Percentiles rank a stretch among this genome's conserved stretches.
Evolutionary conservation across 2,797 vertebrate genomes (phyloP).

Genomic region (Hyperoplus immaculatus): DNA sequence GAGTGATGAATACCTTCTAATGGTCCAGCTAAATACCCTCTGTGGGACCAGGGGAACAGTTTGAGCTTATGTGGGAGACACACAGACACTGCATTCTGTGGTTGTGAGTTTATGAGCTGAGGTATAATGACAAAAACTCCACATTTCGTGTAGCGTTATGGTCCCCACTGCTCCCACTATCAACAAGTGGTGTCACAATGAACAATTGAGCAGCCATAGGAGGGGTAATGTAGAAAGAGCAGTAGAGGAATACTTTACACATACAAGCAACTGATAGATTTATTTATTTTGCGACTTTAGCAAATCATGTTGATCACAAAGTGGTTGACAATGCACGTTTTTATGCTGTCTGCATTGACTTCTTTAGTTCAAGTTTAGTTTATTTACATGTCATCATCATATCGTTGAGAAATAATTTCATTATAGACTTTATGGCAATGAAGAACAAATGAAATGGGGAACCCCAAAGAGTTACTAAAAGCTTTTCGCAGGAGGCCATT

Average conservation of each 20-base stretch:
- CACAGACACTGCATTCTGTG: conserved; percentile 45
- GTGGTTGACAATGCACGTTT: not conserved
- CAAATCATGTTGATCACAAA: conserved; percentile 9
- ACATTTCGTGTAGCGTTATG: conserved; percentile 44
- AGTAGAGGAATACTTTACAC: conserved; percentile 27
- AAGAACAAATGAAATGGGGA: too few species aligned
- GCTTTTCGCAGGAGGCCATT: too few species aligned
- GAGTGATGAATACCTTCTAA: conserved; percentile 49
- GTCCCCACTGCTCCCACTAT: conserved; percentile 58
- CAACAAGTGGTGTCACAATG: conserved; percentile 40
- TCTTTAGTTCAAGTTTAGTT: too few species aligned
- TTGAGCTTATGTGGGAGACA: conserved; percentile 35
- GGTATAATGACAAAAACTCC: conserved; percentile 59
- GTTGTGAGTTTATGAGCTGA: conserved; percentile 64
- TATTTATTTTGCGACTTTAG: not conserved
- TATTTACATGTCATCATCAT: too few species aligned
- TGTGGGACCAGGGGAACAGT: conserved; percentile 45
- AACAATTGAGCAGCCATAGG: conserved; percentile 42
- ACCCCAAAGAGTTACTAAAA: too few species aligned
- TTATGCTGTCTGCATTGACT: not conserved
- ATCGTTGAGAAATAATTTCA: too few species aligned
- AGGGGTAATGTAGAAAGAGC: conserved; percentile 1
- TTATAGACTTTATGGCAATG: too few species aligned
- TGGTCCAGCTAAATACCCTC: conserved; percentile 52
- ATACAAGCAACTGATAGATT: conserved; percentile 21